Evolutionary conservation across 2,113 vertebrate species (phyloP).

Genomic region (Ceratotherium simum): DNA sequence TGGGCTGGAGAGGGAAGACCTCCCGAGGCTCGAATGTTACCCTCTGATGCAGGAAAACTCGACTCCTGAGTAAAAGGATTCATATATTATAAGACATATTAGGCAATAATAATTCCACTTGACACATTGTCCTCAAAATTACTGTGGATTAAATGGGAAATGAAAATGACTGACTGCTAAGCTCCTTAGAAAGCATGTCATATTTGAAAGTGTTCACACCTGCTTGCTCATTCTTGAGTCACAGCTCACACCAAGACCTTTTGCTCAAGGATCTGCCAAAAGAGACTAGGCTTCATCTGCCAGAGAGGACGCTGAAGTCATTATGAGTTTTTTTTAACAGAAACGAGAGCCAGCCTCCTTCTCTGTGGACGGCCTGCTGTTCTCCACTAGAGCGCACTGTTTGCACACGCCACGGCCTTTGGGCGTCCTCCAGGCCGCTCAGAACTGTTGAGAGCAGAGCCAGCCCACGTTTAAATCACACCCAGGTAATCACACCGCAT

Average conservation of each 20-base stretch:
- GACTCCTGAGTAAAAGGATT: neutral
- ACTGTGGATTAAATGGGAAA: neutral
- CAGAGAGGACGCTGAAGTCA: neutral
- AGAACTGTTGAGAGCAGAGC: no score
- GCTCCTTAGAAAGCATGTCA: neutral
- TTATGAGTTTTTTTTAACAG: neutral
- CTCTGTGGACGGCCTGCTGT: no score
- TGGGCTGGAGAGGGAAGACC: neutral
- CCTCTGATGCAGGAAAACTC: neutral
- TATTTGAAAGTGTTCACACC: neutral
- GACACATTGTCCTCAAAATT: neutral
- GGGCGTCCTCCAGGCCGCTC: no score
- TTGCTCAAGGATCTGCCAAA: neutral
- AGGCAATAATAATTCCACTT: neutral
- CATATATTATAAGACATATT: neutral
- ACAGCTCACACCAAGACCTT: neutral
- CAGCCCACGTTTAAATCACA: neutral
- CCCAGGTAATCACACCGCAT: neutral
- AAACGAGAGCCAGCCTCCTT: neutral
- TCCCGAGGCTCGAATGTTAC: neutral
- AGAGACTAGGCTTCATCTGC: neutral
- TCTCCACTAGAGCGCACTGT: slow-evolving; percentile 78
- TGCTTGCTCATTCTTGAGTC: slow-evolving; percentile 21
- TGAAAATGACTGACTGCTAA: neutral
- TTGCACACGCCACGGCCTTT: neutral